Evolutionary conservation across 1,140 invertebrate species (phyloP), one percentile per base, ranked within the genome.

Genomic region (Araneus ventricosus): DNA sequence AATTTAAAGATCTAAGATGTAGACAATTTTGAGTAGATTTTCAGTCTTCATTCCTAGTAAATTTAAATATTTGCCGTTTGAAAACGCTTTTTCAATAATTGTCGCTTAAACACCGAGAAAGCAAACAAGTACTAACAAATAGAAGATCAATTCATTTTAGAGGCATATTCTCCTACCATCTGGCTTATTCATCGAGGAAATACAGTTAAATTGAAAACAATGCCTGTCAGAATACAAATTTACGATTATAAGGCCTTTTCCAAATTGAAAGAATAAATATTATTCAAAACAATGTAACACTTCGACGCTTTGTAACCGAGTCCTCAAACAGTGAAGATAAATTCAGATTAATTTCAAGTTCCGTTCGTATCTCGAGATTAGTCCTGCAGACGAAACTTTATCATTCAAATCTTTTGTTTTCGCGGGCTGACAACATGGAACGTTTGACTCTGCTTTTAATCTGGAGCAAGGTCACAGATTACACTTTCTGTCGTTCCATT

Each of bases 401-500:
- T 86, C 84, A 34, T 57, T 30, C 20, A 59, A 86, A 86, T 27
- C 10, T 86, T 86, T 86, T 86, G 52, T 86, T 59, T 61, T 24
- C 4, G 52, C 8, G 14, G 22, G 59, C 59, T 57, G 52, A 86
- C 84, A 86, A 59, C 84, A 45, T 10, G 41, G 41, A 24, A 41
- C 80, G n/a, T 41, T 84, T 52, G 80, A 84, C 41, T 84, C 27
- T 61, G 84, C 52, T 59, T 30, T 57, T 34, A 57, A 61, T 61
- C 84, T 20, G 6, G 52, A 86, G 52, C 84, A 86, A 86, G 84
- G n/a, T 57, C 84, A 86, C 84, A 86, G 45, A 59, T 86, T 86
- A 52, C 80, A 20, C 80, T 84, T 84, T 45, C 80, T 39, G 39
- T 45, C 80, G 37, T 24, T 84, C n/a, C 39, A 27, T 24, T 34